Evolutionary conservation across 2,888 invertebrate genomes (phyloP).

Genomic region (Luperina nickerlii): DNA sequence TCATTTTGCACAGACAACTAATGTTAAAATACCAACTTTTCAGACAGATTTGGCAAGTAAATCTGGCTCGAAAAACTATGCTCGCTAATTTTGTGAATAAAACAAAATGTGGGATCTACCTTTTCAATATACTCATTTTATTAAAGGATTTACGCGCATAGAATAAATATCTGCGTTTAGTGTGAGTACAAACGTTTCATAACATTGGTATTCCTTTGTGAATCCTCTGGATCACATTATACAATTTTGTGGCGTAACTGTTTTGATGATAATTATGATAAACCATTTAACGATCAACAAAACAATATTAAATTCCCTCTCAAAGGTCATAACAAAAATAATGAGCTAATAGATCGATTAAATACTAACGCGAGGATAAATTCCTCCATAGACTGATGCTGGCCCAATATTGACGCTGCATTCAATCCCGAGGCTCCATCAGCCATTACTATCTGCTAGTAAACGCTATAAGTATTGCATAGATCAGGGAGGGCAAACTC

Average conservation of each 20-base stretch:
- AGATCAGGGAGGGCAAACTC: constrained; percentile 9
- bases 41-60: constrained; percentile 38
- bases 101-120: constrained; percentile 16
- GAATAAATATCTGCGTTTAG: background rate
- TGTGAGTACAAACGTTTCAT: background rate
- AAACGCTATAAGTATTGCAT: constrained; percentile 42
- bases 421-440: constrained; percentile 13
- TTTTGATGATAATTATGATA: background rate
- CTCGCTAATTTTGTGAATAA: constrained; percentile 27
- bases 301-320: background rate
- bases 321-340: background rate
- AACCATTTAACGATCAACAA: background rate
- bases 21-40: constrained; percentile 43
- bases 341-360: constrained; percentile 16
- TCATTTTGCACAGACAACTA: constrained; percentile 24
- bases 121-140: constrained; percentile 12
- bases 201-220: background rate
- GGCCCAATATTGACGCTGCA: constrained; percentile 42
- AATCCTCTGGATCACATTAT: background rate
- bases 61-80: constrained; percentile 27
- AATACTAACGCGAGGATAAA: constrained; percentile 15
- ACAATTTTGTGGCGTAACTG: background rate
- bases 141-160: background rate
- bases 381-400: background rate
- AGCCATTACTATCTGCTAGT: constrained; percentile 22